Evolutionary conservation across 1,140 invertebrate genomes (phyloP), one percentile per base, ranked within the genome.

Genomic region (Brachionus sp.): DNA sequence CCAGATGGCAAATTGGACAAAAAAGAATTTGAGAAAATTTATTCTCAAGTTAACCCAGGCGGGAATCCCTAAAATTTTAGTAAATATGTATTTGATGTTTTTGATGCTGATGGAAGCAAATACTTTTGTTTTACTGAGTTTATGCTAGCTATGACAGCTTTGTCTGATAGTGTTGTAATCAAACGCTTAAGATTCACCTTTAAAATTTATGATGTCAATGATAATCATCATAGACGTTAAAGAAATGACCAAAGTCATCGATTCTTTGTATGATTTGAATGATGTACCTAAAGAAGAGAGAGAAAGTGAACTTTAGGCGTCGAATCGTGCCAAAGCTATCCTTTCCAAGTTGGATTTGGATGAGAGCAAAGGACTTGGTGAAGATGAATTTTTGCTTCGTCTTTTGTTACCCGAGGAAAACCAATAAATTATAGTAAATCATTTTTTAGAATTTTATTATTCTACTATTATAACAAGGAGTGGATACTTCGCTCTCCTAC

Each of bases 1-100:
- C 83, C 70, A 29, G 66, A 62, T 84, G 83, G 83, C 29, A 62
- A 33, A 50, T 46, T 84, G 13, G 73, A 84, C 25, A 84, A 78
- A 35, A 77, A 77, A 39, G 44, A 66, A 23, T 84, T 84, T 25
- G 83, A 75, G 16, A 57, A 84, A 68, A 13, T 77, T 12, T 84
- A 84, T 9, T 7, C 13, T 16, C 29, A 84, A 77, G 19, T 84
- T 2, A 77, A 66, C 62, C 83, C 70, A 68, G 25, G 13, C 25
- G 83, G 83, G 9, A 66, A 84, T 9, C 50, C 75, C 9, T 16
- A n/a, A 1, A 77, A 44, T 35, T 84, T 77, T 42, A 46, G 70
- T 13, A 46, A 62, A 13, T 78, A 35, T 19, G 70, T 64, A 33
- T 77, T 77, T 33, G 12, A 64, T 42, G 46, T 77, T n/a, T 77